These are phyloP conservation scores for Nerophis lumbriciformis DNA, from an alignment of 2,113 vertebrate species.

Conservation along the genomic window DNA sequence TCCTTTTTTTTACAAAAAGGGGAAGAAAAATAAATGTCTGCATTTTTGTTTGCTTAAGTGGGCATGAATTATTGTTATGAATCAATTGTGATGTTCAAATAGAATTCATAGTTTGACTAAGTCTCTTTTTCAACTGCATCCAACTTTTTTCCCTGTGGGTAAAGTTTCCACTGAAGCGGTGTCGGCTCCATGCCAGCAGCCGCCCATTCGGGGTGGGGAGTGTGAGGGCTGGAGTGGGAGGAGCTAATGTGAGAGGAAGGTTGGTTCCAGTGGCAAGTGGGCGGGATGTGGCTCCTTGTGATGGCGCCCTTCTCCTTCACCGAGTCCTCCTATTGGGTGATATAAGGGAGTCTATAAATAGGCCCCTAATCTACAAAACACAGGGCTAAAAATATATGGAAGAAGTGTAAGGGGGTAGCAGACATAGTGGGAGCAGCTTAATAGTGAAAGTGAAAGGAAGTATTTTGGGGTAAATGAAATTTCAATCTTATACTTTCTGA, in stretches of 20 bases:
- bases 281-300: slow-evolving; percentile 55
- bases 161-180: slow-evolving; percentile 53
- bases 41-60: slow-evolving; percentile 3
- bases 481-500: background rate
- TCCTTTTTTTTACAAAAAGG: slow-evolving; percentile 19
- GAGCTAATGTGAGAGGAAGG: slow-evolving; percentile 14
- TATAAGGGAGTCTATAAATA: slow-evolving; percentile 60
- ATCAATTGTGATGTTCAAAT: background rate
- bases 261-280: slow-evolving; percentile 39
- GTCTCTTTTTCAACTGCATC: background rate
- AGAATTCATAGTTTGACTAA: background rate
- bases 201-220: slow-evolving; percentile 20
- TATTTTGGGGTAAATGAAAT: slow-evolving; percentile 3
- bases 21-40: slow-evolving; percentile 18
- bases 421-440: slow-evolving; percentile 11
- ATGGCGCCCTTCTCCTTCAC: slow-evolving; percentile 37
- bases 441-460: background rate
- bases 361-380: slow-evolving; percentile 55
- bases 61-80: too few species aligned
- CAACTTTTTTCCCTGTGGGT: slow-evolving; percentile 42
- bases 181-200: slow-evolving; percentile 20
- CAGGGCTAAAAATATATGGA: slow-evolving; percentile 61
- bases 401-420: slow-evolving; percentile 9
- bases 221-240: slow-evolving; percentile 23
- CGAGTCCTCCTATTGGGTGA: slow-evolving; percentile 52